A percentile compares a stretch with the other conserved stretches of the same genome.
These are phyloP conservation scores for Ptilonorhynchus violaceus DNA, from an alignment of 2,113 vertebrate genomes.

Conservation along the genomic window DNA sequence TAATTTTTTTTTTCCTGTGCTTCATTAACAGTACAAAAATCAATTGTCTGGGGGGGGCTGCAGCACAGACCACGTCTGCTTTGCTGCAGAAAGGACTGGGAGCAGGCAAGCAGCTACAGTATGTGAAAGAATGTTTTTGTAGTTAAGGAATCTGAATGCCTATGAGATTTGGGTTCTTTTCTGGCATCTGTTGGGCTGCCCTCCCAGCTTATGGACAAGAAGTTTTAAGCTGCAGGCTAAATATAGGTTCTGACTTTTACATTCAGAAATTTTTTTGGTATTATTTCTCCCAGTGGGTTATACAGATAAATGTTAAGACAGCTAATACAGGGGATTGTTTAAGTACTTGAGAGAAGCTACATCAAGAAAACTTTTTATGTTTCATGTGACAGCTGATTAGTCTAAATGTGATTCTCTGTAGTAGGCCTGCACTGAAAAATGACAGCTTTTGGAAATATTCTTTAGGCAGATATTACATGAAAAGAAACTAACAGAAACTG, in stretches of 20 bases:
- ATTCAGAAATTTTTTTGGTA: background rate
- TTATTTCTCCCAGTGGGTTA: background rate
- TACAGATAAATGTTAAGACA: background rate
- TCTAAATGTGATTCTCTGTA: background rate
- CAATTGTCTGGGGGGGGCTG: background rate
- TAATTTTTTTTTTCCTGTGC: background rate
- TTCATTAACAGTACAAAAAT: background rate
- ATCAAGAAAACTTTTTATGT: background rate
- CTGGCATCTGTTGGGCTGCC: background rate
- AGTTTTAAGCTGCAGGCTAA: background rate
- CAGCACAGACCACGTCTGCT: background rate
- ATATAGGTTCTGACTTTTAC: background rate
- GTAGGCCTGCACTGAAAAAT: background rate
- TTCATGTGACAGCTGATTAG: background rate
- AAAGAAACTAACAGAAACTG: background rate
- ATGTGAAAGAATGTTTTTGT: background rate
- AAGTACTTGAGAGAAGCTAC: background rate
- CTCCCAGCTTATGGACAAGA: background rate
- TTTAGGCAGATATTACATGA: background rate
- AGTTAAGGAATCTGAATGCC: background rate
- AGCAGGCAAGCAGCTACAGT: background rate
- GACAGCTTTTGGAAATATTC: background rate
- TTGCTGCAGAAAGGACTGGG: background rate
- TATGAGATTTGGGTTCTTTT: background rate
- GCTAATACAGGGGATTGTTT: background rate